Evolutionary conservation across 2,888 invertebrate species (phyloP).

Genomic region (Parnassius orleans): DNA sequence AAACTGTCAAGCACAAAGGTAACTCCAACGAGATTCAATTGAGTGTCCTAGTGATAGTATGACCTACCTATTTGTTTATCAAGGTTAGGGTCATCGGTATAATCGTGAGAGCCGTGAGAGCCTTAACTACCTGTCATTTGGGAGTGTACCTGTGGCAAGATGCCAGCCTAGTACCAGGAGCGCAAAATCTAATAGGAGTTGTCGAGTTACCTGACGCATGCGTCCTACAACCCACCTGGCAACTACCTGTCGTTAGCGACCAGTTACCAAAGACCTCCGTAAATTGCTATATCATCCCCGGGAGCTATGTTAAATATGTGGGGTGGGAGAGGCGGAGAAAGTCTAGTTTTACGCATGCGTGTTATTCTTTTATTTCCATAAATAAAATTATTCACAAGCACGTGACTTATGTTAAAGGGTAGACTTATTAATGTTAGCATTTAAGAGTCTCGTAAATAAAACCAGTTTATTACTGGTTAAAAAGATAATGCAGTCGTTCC

Average conservation of each 20-base stretch:
- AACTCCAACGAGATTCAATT: not conserved
- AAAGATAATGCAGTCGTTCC: not conserved
- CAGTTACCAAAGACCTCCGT: conserved; percentile 44
- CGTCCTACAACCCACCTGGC: conserved; percentile 59
- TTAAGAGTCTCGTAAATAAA: not conserved
- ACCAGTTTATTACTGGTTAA: not conserved
- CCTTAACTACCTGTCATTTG: conserved; percentile 59
- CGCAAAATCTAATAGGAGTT: conserved; percentile 50
- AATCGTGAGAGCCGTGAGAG: conserved; percentile 43
- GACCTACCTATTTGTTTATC: conserved; percentile 5
- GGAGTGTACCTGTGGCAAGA: conserved; percentile 79
- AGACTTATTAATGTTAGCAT: conserved; percentile 1
- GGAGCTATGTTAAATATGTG: conserved; percentile 29
- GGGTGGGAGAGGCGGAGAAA: conserved; percentile 34
- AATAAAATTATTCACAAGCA: conserved; percentile 24
- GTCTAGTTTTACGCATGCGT: conserved; percentile 39
- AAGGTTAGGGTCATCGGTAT: conserved; percentile 51
- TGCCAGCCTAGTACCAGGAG: conserved; percentile 78
- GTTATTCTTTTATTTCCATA: conserved; percentile 24
- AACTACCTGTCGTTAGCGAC: conserved; percentile 55
- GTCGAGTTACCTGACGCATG: conserved; percentile 69
- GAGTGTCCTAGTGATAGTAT: conserved; percentile 8
- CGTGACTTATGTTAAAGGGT: conserved; percentile 18
- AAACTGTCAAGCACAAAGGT: not conserved
- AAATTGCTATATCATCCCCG: conserved; percentile 33